Percentiles rank a stretch among this genome's conserved stretches.
phyloP scores from a whole-genome alignment of 2,888 invertebrate species.

The Tetranychus truncatus region DNA sequence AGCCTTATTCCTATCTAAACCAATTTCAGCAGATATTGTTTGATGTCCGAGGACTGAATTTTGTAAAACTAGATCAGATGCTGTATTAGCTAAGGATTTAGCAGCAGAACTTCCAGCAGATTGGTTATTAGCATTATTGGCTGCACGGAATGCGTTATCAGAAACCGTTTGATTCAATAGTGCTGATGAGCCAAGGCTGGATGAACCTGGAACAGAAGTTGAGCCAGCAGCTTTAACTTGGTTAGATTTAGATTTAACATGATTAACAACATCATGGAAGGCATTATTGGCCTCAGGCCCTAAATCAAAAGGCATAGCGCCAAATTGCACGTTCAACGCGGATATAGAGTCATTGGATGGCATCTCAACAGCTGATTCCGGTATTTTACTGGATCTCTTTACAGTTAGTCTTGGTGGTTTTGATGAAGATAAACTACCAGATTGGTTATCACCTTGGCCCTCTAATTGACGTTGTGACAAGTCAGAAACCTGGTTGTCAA shows the following conservation, averaged over 20 bases:
- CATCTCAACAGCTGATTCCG: slow-evolving; percentile 86
- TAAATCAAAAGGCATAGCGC: slow-evolving; percentile 49
- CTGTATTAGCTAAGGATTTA: slow-evolving; percentile 2
- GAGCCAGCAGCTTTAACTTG: background rate
- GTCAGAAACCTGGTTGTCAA: slow-evolving; percentile 12
- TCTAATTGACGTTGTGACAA: slow-evolving; percentile 2
- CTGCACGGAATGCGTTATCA: slow-evolving; percentile 11
- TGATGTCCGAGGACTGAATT: slow-evolving; percentile 18
- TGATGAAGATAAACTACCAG: slow-evolving; percentile 2
- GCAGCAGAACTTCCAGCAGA: background rate
- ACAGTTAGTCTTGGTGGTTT: background rate
- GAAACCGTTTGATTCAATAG: background rate
- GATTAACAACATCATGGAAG: slow-evolving; percentile 18
- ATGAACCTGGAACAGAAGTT: background rate
- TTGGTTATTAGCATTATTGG: background rate
- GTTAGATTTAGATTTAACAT: slow-evolving; percentile 11
- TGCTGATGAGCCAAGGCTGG: slow-evolving; percentile 6
- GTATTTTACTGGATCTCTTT: slow-evolving; percentile 45
- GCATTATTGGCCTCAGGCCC: slow-evolving; percentile 12
- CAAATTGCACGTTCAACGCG: slow-evolving; percentile 78
- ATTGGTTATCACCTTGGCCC: background rate
- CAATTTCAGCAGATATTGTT: slow-evolving; percentile 13
- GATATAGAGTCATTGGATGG: slow-evolving; percentile 59
- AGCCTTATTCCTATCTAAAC: slow-evolving; percentile 11
- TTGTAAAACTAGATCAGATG: slow-evolving; percentile 15